These are phyloP conservation scores for Apis cerana DNA, from an alignment of 1,140 invertebrate species.

Conservation along the genomic window DNA sequence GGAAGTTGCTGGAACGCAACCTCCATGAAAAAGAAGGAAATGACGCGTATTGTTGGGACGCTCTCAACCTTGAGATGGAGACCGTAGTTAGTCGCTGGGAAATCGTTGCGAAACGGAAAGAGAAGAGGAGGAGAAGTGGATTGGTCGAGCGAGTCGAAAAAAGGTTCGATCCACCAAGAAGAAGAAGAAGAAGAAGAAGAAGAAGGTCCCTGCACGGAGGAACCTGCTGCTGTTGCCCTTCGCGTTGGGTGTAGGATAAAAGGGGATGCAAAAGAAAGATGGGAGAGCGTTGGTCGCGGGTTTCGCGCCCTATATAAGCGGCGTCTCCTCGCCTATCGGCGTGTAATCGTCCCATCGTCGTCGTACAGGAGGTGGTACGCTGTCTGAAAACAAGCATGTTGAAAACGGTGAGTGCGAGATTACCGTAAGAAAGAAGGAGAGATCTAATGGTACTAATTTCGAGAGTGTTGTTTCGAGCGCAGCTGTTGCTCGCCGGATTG, in stretches of 20 bases:
- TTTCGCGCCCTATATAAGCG: slow-evolving; percentile 60
- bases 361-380: slow-evolving; percentile 4
- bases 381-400: slow-evolving; percentile 60
- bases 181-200: slow-evolving; percentile 52
- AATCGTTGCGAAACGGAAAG: slow-evolving; percentile 47
- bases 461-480: not conserved
- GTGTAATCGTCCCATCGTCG: slow-evolving; percentile 51
- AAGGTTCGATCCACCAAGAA: slow-evolving; percentile 38
- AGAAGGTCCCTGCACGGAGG: not conserved
- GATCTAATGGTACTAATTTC: not conserved
- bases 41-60: slow-evolving; percentile 41
- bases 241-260: not conserved
- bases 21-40: slow-evolving; percentile 33
- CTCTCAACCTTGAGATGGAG: slow-evolving; percentile 61
- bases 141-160: slow-evolving; percentile 38
- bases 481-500: slow-evolving; percentile 63
- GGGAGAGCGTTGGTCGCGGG: no score
- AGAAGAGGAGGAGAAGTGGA: slow-evolving; percentile 42
- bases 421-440: no score
- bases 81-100: slow-evolving; percentile 57
- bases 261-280: slow-evolving; percentile 19
- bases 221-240: slow-evolving; percentile 58
- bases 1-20: not conserved
- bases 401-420: slow-evolving; percentile 66
- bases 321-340: slow-evolving; percentile 39